Evolutionary conservation across 2,113 vertebrate species (phyloP).

Genomic region (Scolopax mira): DNA sequence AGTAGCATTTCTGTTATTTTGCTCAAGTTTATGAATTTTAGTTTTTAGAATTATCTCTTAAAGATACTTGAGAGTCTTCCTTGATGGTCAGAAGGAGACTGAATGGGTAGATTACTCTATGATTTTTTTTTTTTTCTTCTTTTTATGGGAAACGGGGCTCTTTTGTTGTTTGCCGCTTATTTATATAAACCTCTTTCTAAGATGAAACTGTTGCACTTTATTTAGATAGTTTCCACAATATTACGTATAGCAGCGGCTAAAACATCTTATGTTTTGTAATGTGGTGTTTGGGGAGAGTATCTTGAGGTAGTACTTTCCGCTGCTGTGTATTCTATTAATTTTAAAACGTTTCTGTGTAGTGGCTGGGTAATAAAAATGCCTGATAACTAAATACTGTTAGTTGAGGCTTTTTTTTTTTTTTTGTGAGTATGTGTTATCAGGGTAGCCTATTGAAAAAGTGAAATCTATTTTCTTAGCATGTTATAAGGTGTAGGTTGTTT

Average conservation of each 20-base stretch:
- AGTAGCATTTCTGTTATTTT: rapidly evolving
- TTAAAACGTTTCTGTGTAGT: rapidly evolving
- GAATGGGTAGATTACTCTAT: rapidly evolving
- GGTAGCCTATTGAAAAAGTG: neutral
- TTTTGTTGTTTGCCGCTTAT: rapidly evolving
- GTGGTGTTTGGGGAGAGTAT: neutral
- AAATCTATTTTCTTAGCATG: neutral
- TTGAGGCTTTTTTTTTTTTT: rapidly evolving
- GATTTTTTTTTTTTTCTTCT: rapidly evolving
- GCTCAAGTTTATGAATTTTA: rapidly evolving
- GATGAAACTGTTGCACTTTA: rapidly evolving
- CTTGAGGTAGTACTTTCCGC: neutral
- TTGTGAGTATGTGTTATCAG: neutral
- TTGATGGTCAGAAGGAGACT: neutral
- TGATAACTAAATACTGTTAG: rapidly evolving
- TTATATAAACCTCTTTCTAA: rapidly evolving
- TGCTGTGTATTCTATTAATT: neutral
- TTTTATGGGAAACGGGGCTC: rapidly evolving
- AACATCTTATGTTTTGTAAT: rapidly evolving
- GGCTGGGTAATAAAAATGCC: rapidly evolving
- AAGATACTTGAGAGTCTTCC: neutral
- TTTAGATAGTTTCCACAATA: rapidly evolving
- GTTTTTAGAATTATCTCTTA: rapidly evolving
- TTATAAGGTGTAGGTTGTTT: rapidly evolving
- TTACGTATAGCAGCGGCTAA: neutral